Conservation (phyloP, 2,888 invertebrate species). For the Hecatera dysodea region DNA sequence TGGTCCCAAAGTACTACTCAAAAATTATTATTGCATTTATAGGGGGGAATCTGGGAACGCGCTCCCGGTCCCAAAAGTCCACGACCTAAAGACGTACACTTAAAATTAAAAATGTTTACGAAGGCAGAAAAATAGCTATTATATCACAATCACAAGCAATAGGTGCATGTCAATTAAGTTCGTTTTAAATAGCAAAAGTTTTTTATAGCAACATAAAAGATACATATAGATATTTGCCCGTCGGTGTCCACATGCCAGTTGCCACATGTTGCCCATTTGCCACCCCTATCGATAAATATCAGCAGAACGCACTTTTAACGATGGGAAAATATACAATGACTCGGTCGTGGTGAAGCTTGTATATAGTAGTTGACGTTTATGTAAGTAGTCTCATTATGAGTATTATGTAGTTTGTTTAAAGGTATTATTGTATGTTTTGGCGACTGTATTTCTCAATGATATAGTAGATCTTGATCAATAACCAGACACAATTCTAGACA, state of each 20-base stretch:
- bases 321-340: slow-evolving; percentile 52
- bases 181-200: background rate
- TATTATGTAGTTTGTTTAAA: background rate
- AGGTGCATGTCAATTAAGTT: background rate
- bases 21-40: no score
- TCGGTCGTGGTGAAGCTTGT: slow-evolving; percentile 3
- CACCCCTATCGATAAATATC: slow-evolving; percentile 38
- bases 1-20: no score
- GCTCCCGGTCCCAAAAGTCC: no score
- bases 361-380: slow-evolving; percentile 11
- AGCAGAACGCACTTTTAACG: slow-evolving; percentile 41
- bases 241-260: slow-evolving; percentile 34
- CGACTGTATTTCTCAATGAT: background rate
- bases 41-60: no score
- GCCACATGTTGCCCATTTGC: slow-evolving; percentile 14
- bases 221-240: slow-evolving; percentile 13
- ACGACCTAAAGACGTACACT: no score
- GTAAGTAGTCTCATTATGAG: slow-evolving; percentile 6
- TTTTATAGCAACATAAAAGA: slow-evolving; percentile 7
- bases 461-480: background rate
- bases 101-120: no score
- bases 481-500: background rate
- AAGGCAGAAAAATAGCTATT: background rate
- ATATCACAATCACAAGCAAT: background rate
- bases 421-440: background rate